Evolutionary conservation across 2,888 invertebrate genomes (phyloP).

Genomic region (Scaptomyza polygonia): DNA sequence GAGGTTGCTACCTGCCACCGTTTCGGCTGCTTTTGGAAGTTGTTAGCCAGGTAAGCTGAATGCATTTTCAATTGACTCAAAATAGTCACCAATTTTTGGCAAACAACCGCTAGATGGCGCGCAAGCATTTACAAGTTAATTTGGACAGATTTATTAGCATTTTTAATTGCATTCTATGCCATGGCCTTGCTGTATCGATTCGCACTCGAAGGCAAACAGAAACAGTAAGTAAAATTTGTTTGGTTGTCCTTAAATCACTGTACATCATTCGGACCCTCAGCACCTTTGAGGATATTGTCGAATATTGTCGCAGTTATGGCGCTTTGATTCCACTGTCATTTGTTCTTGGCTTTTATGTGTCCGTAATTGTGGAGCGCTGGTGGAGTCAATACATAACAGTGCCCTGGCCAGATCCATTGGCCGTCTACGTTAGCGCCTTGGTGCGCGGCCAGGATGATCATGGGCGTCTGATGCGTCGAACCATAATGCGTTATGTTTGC

Average conservation of each 20-base stretch:
- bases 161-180: slow-evolving; percentile 90
- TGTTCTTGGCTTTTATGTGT: slow-evolving; percentile 96
- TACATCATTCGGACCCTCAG: slow-evolving; percentile 84
- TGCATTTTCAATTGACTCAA: not conserved
- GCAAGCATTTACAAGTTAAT: slow-evolving; percentile 97
- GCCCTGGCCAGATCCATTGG: slow-evolving; percentile 94
- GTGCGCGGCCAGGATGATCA: slow-evolving; percentile 93
- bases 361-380: slow-evolving; percentile 95
- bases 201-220: slow-evolving; percentile 26
- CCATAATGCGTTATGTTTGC: slow-evolving; percentile 92
- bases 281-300: slow-evolving; percentile 91
- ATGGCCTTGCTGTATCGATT: slow-evolving; percentile 65
- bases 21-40: slow-evolving; percentile 78
- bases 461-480: slow-evolving; percentile 91
- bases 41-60: slow-evolving; percentile 67
- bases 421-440: slow-evolving; percentile 92
- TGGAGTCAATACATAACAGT: slow-evolving; percentile 93
- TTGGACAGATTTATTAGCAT: slow-evolving; percentile 93
- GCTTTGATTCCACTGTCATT: slow-evolving; percentile 95
- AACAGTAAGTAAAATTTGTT: slow-evolving; percentile 45
- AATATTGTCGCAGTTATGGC: slow-evolving; percentile 92
- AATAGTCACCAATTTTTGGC: not conserved
- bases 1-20: slow-evolving; percentile 76
- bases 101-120: slow-evolving; percentile 89
- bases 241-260: no score